These are phyloP conservation scores for Panopea generosa DNA, from an alignment of 2,888 invertebrate species.

Conservation along the genomic window DNA sequence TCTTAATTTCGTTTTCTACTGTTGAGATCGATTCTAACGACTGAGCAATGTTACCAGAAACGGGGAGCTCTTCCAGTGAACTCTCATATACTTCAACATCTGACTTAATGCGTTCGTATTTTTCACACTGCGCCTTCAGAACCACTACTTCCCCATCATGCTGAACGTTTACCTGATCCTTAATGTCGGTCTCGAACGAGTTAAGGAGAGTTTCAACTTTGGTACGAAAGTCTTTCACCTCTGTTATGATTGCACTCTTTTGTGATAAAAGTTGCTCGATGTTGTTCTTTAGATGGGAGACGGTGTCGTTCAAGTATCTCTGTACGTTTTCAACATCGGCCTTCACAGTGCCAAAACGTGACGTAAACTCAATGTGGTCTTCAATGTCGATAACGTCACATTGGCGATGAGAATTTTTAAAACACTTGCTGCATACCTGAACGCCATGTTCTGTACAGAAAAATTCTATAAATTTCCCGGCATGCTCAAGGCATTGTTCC, in stretches of 20 bases:
- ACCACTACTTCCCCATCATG: constrained; percentile 56
- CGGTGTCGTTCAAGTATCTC: constrained; percentile 52
- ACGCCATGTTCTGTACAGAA: constrained; percentile 56
- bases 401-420: constrained; percentile 57
- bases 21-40: constrained; percentile 41
- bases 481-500: constrained; percentile 49
- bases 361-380: constrained; percentile 57
- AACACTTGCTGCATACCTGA: constrained; percentile 60
- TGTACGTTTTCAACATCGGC: constrained; percentile 49
- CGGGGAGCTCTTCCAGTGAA: constrained; percentile 43
- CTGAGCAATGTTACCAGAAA: constrained; percentile 34
- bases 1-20: constrained; percentile 54
- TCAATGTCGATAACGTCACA: constrained; percentile 59
- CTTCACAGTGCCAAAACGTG: constrained; percentile 41
- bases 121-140: constrained; percentile 57
- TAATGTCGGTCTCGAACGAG: constrained; percentile 53
- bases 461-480: constrained; percentile 55
- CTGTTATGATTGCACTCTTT: constrained; percentile 43
- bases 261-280: constrained; percentile 51
- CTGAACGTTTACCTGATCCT: constrained; percentile 54
- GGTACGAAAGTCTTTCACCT: constrained; percentile 55
- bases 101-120: constrained; percentile 58
- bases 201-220: constrained; percentile 56
- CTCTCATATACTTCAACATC: constrained; percentile 46
- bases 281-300: constrained; percentile 50